phyloP scores from a whole-genome alignment of 1,140 invertebrate genomes.

The Platyscapa corneri region DNA sequence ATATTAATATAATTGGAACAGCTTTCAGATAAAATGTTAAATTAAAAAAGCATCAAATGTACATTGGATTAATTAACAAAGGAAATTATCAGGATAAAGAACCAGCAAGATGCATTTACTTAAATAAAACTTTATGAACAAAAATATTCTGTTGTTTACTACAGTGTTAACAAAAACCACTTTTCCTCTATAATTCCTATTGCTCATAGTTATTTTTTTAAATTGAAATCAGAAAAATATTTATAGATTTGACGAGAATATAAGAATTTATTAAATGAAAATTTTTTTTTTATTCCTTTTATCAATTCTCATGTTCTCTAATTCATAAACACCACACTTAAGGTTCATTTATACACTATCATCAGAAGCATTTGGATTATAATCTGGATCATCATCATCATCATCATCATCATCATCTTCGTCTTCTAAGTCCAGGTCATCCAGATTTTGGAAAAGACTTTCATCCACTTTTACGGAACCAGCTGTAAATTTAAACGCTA shows the following conservation, averaged over 20 bases:
- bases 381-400: conserved; percentile 66
- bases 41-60: too few relatives aligned
- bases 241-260: conserved; percentile 18
- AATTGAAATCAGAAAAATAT: conserved; percentile 37
- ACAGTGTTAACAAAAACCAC: conserved; percentile 39
- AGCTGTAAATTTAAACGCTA: conserved; percentile 73
- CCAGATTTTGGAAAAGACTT: conserved; percentile 93
- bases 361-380: conserved; percentile 53
- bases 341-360: conserved; percentile 61
- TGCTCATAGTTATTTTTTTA: conserved; percentile 26
- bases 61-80: not conserved
- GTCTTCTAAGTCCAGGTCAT: conserved; percentile 90
- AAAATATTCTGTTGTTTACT: conserved; percentile 46
- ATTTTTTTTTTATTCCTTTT: conserved; percentile 2
- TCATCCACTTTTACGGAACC: conserved; percentile 95
- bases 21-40: conserved; percentile 22
- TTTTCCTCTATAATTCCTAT: conserved; percentile 15
- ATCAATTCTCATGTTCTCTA: conserved; percentile 16
- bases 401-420: conserved; percentile 84
- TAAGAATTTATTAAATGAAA: conserved; percentile 15
- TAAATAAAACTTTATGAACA: conserved; percentile 53
- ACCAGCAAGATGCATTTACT: conserved; percentile 49
- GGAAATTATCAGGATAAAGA: conserved; percentile 39
- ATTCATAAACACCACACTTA: conserved; percentile 27
- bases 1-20: conserved; percentile 15